Evolutionary conservation across 2,797 vertebrate genomes (phyloP), one percentile per base, ranked within the genome.

Genomic region (Syngnathus acus): DNA sequence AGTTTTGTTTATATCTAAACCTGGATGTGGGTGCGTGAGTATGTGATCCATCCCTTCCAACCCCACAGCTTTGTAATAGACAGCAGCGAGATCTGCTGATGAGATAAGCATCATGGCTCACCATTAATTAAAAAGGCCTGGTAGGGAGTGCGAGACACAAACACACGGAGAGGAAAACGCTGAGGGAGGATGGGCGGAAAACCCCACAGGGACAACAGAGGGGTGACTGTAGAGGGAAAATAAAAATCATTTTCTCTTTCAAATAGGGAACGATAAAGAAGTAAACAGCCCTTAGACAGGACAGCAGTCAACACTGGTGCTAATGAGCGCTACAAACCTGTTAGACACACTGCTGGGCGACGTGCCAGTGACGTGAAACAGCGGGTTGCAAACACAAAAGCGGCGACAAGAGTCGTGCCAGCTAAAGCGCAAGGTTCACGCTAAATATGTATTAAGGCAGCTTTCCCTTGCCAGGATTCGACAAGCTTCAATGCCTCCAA

Each of bases 51-150:
- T 72, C 73, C 72, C 75, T 78, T 70, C 60, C 76, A 72, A 78
- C 80, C 79, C 78, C 83, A 78, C 81, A 80, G 72, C 80, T 76
- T 77, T 75, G 69, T 89, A 88, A 88, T 87, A 86, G 81, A 87
- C 89, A 87, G 78, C 78, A 78, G 78, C 86, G 72, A 69, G 83
- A 91, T 91, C 72, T 78, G 74, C 79, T 81, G 88, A 91, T 90
- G 89, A 92, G 88, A 91, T 88, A 89, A 89, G 83, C 83, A 84
- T 87, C 84, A 67, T 69, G 79, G 79, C 82, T 82, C 77, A 63
- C 83, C 83, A 89, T 90, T 90, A 89, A 91, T 90, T 91, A 89
- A 90, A 90, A 86, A 71, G 48, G 77, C 78, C 84, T 83, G 72
- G 78, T 75, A 75, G 78, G 54, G 78, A 83, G 75, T 76, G 74